Conservation (phyloP, 1,140 invertebrate species). For the Trichoplusia ni region DNA sequence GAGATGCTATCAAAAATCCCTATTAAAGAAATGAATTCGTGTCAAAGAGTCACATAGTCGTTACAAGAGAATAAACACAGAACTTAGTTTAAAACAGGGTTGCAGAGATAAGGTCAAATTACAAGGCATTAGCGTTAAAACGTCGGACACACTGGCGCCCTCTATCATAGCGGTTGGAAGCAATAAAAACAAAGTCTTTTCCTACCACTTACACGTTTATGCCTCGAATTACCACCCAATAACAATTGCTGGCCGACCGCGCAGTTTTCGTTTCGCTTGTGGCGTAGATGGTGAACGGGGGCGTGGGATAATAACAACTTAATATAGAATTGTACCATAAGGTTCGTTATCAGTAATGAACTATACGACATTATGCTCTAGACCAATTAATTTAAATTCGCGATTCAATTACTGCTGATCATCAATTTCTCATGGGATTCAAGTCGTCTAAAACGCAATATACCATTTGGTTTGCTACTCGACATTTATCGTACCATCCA, state of each 20-base stretch:
- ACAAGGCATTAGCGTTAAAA: neutral
- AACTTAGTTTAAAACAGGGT: slow-evolving; percentile 7
- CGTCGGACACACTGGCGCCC: neutral
- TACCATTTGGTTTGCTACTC: too few species aligned
- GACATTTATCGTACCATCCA: too few species aligned
- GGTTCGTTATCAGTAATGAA: too few species aligned
- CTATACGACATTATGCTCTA: too few species aligned
- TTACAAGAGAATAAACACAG: neutral
- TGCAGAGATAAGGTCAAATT: slow-evolving; percentile 13
- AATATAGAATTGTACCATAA: too few species aligned
- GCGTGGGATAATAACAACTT: neutral
- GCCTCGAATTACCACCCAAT: slow-evolving; percentile 58
- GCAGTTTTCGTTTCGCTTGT: slow-evolving; percentile 20
- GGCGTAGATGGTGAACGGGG: neutral
- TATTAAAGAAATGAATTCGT: too few species aligned
- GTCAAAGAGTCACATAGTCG: too few species aligned
- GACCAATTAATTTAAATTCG: too few species aligned
- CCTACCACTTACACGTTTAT: slow-evolving; percentile 50
- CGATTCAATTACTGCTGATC: too few species aligned
- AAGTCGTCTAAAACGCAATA: too few species aligned
- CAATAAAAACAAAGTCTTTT: slow-evolving; percentile 53
- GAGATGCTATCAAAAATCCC: too few species aligned
- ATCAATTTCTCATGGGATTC: too few species aligned
- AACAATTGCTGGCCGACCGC: slow-evolving; percentile 49
- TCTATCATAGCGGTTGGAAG: slow-evolving; percentile 21